Conservation (phyloP, 2,888 invertebrate species). For the Chymomyza caudatula region DNA sequence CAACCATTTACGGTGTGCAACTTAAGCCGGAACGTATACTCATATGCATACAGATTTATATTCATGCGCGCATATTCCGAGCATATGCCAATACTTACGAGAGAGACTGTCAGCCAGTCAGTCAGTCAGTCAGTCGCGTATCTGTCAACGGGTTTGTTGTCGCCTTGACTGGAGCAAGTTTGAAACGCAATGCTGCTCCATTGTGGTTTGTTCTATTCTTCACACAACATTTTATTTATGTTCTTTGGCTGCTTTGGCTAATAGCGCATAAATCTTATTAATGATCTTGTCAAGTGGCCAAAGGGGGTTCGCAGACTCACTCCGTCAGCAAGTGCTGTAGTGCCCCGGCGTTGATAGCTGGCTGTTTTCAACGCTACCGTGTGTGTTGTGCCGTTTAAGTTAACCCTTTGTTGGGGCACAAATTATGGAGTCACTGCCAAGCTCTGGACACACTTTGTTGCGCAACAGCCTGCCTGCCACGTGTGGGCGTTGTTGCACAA, state of each 20-base stretch:
- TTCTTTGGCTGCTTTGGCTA: slow-evolving; percentile 69
- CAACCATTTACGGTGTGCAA: too few species aligned
- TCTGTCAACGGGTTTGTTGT: slow-evolving; percentile 66
- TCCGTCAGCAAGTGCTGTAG: slow-evolving; percentile 12
- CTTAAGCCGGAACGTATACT: not conserved
- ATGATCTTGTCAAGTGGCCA: slow-evolving; percentile 75
- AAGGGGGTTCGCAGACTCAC: slow-evolving; percentile 17
- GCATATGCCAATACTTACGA: not conserved
- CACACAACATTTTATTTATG: slow-evolving; percentile 58
- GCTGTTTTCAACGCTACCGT: slow-evolving; percentile 63
- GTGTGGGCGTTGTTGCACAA: slow-evolving; percentile 37
- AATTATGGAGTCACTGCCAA: slow-evolving; percentile 29
- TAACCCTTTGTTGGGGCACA: slow-evolving; percentile 26
- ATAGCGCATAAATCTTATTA: slow-evolving; percentile 76
- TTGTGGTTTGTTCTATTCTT: slow-evolving; percentile 13
- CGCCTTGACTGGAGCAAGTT: slow-evolving; percentile 34
- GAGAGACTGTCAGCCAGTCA: slow-evolving; percentile 22
- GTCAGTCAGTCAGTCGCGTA: slow-evolving; percentile 27
- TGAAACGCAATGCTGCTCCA: not conserved
- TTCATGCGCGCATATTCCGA: not conserved
- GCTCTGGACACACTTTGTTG: slow-evolving; percentile 41
- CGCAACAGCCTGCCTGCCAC: not conserved
- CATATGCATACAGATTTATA: not conserved
- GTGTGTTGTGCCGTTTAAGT: slow-evolving; percentile 5
- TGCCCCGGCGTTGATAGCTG: slow-evolving; percentile 50